phyloP scores from a whole-genome alignment of 2,797 vertebrate species.

The Ispidina lecontei region DNA sequence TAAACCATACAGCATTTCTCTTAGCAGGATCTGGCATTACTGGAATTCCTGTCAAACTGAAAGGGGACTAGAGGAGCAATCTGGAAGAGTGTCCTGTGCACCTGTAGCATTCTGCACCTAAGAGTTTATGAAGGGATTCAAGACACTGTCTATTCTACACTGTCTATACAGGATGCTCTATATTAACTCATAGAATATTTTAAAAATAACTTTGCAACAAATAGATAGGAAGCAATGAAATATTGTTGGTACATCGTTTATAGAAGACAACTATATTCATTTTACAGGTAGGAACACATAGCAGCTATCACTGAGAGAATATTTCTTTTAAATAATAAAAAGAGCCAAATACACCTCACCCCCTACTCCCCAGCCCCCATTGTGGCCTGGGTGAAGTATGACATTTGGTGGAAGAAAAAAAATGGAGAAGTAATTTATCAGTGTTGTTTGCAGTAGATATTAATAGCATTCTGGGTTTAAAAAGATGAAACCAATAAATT shows the following conservation, averaged over 20 bases:
- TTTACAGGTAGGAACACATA: background rate
- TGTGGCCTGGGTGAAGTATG: background rate
- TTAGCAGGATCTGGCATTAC: background rate
- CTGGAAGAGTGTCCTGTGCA: background rate
- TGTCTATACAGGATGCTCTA: background rate
- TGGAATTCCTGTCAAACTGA: background rate
- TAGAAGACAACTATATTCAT: background rate
- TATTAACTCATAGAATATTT: background rate
- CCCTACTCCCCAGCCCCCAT: rapidly evolving
- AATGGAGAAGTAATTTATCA: background rate
- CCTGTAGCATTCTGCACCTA: background rate
- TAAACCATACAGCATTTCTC: background rate
- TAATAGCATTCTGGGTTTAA: background rate
- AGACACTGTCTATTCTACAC: background rate
- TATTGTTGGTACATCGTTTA: background rate
- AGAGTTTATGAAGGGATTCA: background rate
- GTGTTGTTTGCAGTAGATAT: background rate
- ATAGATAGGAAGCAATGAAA: background rate
- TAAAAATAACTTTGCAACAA: background rate
- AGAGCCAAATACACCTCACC: background rate
- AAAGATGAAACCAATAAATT: background rate
- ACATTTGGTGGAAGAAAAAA: background rate
- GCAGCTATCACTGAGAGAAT: background rate
- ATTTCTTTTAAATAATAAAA: background rate
- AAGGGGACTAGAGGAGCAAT: background rate